Percentiles rank a stretch among this genome's conserved stretches.
Conservation (phyloP, 1,140 invertebrate genomes). For the Drosophila sucinea region DNA sequence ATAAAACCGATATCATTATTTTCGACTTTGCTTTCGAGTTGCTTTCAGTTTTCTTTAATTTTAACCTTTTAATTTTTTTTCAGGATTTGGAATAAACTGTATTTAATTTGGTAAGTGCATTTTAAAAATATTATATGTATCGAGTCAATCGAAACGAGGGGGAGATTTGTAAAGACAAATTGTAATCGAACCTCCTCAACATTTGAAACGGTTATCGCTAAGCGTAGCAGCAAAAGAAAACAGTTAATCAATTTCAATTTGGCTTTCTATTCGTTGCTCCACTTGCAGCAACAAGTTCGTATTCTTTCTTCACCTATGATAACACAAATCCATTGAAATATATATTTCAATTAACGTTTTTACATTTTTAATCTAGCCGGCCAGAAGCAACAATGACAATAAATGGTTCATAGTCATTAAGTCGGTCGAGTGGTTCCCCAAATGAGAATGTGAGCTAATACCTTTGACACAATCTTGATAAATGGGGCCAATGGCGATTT, state of each 20-base stretch:
- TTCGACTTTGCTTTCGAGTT: too few relatives aligned
- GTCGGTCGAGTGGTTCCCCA: conserved; percentile 32
- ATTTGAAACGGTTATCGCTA: too few relatives aligned
- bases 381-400: conserved; percentile 8
- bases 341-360: conserved; percentile 9
- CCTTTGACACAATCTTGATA: conserved; percentile 58
- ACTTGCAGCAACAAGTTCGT: neutral
- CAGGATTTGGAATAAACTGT: neutral
- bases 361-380: conserved; percentile 6
- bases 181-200: too few relatives aligned
- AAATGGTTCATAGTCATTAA: conserved; percentile 34
- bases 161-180: too few relatives aligned
- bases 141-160: too few relatives aligned
- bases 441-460: conserved; percentile 44
- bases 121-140: too few relatives aligned
- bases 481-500: conserved; percentile 36
- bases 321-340: conserved; percentile 13
- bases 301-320: neutral
- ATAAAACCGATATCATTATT: too few relatives aligned
- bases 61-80: neutral
- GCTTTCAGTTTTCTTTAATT: too few relatives aligned
- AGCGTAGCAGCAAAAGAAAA: too few relatives aligned
- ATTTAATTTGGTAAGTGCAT: neutral
- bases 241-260: neutral
- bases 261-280: conserved; percentile 2